A percentile compares a stretch with the other conserved stretches of the same genome.
These are phyloP conservation scores for Asarcornis scutulata DNA, from an alignment of 2,113 vertebrate genomes.

Conservation along the genomic window DNA sequence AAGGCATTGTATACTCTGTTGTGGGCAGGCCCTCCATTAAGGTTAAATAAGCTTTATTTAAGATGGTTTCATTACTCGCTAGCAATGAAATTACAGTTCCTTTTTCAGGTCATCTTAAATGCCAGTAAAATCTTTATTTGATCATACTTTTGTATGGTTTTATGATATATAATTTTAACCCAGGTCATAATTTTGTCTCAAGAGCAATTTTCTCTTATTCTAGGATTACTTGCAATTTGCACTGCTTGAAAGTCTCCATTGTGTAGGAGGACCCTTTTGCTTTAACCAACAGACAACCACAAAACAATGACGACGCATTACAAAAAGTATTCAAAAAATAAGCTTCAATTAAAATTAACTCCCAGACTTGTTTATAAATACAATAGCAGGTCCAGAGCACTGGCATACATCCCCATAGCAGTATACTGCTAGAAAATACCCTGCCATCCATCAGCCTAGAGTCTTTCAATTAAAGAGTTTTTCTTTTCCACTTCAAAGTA, in stretches of 20 bases:
- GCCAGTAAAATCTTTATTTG: slow-evolving; percentile 1
- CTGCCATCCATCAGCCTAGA: background rate
- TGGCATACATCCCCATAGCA: background rate
- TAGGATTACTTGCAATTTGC: slow-evolving; percentile 22
- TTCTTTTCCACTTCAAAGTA: background rate
- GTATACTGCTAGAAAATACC: background rate
- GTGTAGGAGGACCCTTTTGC: background rate
- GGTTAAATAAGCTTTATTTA: slow-evolving; percentile 4
- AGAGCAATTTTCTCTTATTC: slow-evolving; percentile 35
- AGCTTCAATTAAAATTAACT: slow-evolving; percentile 11
- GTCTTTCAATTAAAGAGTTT: background rate
- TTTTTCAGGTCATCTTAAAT: background rate
- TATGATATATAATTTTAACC: background rate
- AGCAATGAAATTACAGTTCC: slow-evolving; percentile 4
- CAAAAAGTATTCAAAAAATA: background rate
- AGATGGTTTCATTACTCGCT: slow-evolving; percentile 4
- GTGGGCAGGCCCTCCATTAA: background rate
- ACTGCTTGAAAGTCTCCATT: background rate
- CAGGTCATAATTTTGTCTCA: slow-evolving; percentile 30
- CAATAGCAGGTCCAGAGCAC: background rate
- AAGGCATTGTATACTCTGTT: background rate
- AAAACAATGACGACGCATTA: background rate
- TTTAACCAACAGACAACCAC: slow-evolving; percentile 27
- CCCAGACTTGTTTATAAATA: background rate
- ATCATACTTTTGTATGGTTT: background rate